Conservation (phyloP, 2,113 vertebrate species). For the Pholis gunnellus region DNA sequence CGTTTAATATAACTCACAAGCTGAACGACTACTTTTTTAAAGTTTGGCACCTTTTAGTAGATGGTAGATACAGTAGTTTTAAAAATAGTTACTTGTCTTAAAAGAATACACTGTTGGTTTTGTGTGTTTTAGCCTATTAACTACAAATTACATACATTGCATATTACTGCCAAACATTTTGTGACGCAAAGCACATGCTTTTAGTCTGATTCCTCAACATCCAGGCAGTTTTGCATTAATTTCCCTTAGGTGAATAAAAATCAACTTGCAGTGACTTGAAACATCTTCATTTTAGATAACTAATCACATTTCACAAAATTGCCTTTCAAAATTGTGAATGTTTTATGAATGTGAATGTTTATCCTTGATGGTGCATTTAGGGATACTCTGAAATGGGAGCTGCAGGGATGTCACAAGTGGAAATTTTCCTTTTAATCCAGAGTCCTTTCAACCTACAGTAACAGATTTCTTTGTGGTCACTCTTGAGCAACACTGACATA, state of each 20-base stretch:
- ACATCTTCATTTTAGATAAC: neutral
- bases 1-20: neutral
- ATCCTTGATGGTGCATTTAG: no score
- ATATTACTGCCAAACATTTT: neutral
- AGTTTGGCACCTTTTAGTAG: neutral
- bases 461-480: no score
- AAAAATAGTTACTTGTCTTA: constrained; percentile 12
- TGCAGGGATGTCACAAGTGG: no score
- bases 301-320: neutral
- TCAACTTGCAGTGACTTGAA: neutral
- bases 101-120: neutral
- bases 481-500: no score
- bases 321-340: neutral
- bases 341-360: neutral
- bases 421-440: no score
- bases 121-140: constrained; percentile 22
- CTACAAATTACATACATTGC: neutral
- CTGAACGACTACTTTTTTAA: neutral
- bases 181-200: constrained; percentile 5
- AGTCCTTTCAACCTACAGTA: no score
- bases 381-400: no score
- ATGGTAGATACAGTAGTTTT: neutral
- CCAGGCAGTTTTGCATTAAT: neutral
- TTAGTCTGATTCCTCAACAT: neutral
- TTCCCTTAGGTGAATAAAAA: neutral